Evolutionary conservation across 2,888 invertebrate species (phyloP).

Genomic region (Lasioglossum pauxillum): DNA sequence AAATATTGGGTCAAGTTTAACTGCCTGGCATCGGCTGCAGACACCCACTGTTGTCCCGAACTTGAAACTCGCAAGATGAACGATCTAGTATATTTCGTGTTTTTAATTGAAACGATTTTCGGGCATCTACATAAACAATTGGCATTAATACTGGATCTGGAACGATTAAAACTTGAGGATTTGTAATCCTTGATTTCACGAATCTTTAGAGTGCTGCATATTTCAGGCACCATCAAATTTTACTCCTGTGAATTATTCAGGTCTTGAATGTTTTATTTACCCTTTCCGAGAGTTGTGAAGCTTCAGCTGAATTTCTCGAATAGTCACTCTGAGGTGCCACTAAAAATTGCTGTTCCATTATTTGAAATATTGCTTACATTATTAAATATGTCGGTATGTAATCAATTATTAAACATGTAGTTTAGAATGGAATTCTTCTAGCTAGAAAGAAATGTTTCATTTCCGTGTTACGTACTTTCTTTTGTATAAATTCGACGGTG

Average conservation of each 20-base stretch:
- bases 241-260: not conserved
- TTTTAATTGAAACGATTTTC: too few relatives aligned
- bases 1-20: constrained; percentile 51
- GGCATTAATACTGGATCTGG: not conserved
- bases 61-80: not conserved
- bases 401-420: too few relatives aligned
- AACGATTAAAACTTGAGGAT: not conserved
- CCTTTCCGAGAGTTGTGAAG: too few relatives aligned
- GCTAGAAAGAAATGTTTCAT: too few relatives aligned
- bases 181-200: not conserved
- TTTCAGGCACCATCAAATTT: not conserved
- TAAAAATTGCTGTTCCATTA: too few relatives aligned
- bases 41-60: not conserved
- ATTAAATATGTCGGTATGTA: too few relatives aligned
- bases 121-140: not conserved
- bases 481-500: too few relatives aligned
- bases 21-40: constrained; percentile 22
- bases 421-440: too few relatives aligned
- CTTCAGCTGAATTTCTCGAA: not conserved
- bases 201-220: not conserved
- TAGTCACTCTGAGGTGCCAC: too few relatives aligned
- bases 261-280: not conserved
- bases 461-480: too few relatives aligned
- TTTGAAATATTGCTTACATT: too few relatives aligned
- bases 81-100: not conserved